Evolutionary conservation across 2,113 vertebrate genomes (phyloP), one percentile per base, ranked within the genome.

Genomic region (Pycnonotus jocosus): DNA sequence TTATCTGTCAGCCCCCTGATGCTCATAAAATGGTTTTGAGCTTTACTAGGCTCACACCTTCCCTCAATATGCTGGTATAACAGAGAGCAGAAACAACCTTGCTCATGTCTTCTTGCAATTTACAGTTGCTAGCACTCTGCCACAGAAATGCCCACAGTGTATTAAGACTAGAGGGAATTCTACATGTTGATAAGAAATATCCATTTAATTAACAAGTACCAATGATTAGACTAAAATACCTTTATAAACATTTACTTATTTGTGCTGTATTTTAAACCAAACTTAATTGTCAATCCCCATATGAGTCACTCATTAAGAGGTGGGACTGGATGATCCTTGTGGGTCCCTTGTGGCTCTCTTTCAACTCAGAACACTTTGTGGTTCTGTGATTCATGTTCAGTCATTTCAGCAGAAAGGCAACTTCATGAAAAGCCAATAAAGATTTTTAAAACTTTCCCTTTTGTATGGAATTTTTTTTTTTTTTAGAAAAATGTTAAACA

Each of bases 221-320:
- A 2, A 10, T 40, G 37, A 60, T 64, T 66, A 70, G n/a, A 61
- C 20, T 38, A 28, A 79, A 77, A 25, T 40, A 72, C 2, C 22
- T 47, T 42, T 37, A 60, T 79, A 40, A 90, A 5, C 12, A 40
- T 87, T 76, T 66, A 64, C 10, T 79, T 79, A 31, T 40, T 68
- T 77, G 11, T 54, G 33, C 71, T 71, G 20, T 54, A 27, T 42
- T 21, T 66, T 65, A 62, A 94, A 62, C 54, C 11, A 27, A 48
- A 47, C 10, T 3, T 24, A 77, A 56, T 51, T 68, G 35, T 71
- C 0, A 0, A 27, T 37, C 14, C 7, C 10, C 8, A 23, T 42
- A 33, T 6, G 8, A 31, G 31, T 40, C 47, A 54, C 10, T 53
- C 38, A 60, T 45, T 8, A 30, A 25, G n/a, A 76, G 9, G 11